A percentile compares a stretch with the other conserved stretches of the same genome.
Conservation (phyloP, 2,113 vertebrate species). For the Aphyosemion australe region DNA sequence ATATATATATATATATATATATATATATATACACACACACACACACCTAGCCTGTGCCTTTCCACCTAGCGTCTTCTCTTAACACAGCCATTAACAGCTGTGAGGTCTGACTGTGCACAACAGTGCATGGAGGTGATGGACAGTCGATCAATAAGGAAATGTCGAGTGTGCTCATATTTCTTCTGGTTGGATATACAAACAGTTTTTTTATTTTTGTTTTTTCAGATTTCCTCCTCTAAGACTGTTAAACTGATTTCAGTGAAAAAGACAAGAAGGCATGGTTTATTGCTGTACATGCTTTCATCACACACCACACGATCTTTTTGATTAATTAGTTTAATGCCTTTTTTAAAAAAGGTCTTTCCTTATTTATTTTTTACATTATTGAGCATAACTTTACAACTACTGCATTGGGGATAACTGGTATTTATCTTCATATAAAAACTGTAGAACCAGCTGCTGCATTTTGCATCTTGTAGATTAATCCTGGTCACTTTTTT, state of each 20-base stretch:
- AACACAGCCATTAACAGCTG: slow-evolving; percentile 72
- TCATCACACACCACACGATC: no score
- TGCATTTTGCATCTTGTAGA: slow-evolving; percentile 6
- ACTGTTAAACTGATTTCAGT: neutral
- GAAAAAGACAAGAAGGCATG: slow-evolving; percentile 7
- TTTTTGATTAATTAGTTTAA: no score
- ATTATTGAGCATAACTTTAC: neutral
- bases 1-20: slow-evolving; percentile 15
- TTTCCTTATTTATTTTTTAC: neutral
- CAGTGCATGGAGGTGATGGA: neutral
- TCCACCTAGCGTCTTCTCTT: slow-evolving; percentile 56
- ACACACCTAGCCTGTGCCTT: slow-evolving; percentile 12
- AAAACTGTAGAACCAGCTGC: neutral
- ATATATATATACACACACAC: slow-evolving; percentile 28
- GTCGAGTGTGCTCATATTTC: slow-evolving; percentile 2
- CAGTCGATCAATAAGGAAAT: slow-evolving; percentile 1
- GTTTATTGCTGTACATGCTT: neutral
- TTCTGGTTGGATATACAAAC: neutral
- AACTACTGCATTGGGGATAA: neutral
- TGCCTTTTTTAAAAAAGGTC: no score
- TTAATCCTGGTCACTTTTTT: neutral
- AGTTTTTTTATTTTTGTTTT: neutral
- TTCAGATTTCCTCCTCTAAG: neutral
- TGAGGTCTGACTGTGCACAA: slow-evolving; percentile 16
- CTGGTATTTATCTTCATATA: neutral